Conservation (phyloP, 2,113 vertebrate genomes). For the Tetrax tetrax region DNA sequence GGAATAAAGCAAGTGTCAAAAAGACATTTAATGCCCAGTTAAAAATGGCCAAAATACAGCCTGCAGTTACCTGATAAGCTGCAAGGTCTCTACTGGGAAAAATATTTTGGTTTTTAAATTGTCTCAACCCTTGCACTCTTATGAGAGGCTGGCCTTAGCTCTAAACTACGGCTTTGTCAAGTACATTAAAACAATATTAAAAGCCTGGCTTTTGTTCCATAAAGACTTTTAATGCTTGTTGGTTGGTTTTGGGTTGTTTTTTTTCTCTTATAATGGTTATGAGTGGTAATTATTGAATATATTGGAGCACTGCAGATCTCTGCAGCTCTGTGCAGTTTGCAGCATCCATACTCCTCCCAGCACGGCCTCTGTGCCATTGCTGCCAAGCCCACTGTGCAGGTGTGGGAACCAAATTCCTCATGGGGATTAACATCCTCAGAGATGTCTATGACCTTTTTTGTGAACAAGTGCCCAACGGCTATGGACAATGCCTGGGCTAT, state of each 20-base stretch:
- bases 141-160: neutral
- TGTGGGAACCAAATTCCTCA: neutral
- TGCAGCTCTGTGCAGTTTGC: neutral
- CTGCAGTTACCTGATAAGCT: constrained; percentile 60
- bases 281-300: neutral
- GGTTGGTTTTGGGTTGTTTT: neutral
- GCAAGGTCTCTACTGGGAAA: constrained; percentile 59
- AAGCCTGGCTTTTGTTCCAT: constrained; percentile 35
- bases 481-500: neutral
- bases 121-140: constrained; percentile 29
- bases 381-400: neutral
- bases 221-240: constrained; percentile 4
- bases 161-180: constrained; percentile 37
- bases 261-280: neutral
- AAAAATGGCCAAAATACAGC: constrained; percentile 48
- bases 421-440: neutral
- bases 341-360: neutral
- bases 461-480: neutral
- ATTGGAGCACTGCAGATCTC: neutral
- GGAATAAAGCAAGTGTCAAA: constrained; percentile 73
- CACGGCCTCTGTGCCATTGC: rapidly evolving
- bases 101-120: constrained; percentile 59
- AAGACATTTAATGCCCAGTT: constrained; percentile 71
- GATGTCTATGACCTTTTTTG: neutral
- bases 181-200: constrained; percentile 41